Evolutionary conservation across 2,797 vertebrate genomes (phyloP), one percentile per base, ranked within the genome.

Genomic region (Okamejei kenojei): DNA sequence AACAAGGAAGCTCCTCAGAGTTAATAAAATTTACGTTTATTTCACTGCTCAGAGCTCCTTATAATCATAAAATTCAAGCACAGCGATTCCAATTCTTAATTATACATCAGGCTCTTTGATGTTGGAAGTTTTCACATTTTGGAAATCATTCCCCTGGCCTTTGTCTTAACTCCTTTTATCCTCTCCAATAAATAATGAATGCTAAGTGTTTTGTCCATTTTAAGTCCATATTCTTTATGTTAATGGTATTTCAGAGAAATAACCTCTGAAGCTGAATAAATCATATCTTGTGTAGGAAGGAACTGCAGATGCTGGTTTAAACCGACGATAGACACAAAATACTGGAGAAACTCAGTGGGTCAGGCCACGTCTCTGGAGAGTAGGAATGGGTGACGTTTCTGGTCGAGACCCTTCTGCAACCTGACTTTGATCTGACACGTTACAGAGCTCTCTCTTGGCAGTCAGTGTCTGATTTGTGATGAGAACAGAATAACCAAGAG

Each of bases 131-230:
- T 65, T 86, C 19, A 86, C 5, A 35, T 65, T 2, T 68, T 32
- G 11, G 61, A 68, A 88, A 68, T 68, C 29, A 2, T 88, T 88
- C 63, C 29, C 32, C 32, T 65, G 17, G n/a, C 10, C n/a, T 32
- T 86, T 13, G 19, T 86, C 26, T 13, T 15, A 29, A 29, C 15
- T 84, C 58, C 58, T 32, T 86, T 86, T 32, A 35, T 86, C 61
- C n/a, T 32, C 82, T 77, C 38, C 38, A 82, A 82, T 91, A 91
- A 91, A 91, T 91, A 91, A 45, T 91, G 71, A 91, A 91, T 74
- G 21, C 68, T 45, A 35, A 29, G 35, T 71, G 19, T 68, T 38
- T 45, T 68, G 65, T 38, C 32, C 63, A 71, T 71, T 90, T 38
- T 90, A 90, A 38, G 9, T 71, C 19, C 68, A 73, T 1, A 21